Evolutionary conservation across 2,888 invertebrate genomes (phyloP).

Genomic region (Gisinianus flammeolus): DNA sequence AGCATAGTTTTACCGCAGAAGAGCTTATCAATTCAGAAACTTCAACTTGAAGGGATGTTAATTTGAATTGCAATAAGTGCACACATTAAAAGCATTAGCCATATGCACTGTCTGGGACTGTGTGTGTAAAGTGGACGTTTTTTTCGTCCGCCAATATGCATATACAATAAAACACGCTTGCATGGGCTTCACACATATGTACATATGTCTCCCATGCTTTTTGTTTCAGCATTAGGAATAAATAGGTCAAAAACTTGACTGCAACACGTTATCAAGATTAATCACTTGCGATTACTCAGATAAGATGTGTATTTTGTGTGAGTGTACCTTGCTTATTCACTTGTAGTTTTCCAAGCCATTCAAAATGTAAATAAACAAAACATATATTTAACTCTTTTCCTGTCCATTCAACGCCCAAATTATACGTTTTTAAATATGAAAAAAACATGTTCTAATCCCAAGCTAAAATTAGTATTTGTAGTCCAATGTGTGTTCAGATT

Average conservation of each 20-base stretch:
- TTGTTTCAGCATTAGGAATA: slow-evolving; percentile 5
- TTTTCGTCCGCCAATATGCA: no score
- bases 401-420: slow-evolving; percentile 5
- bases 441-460: background rate
- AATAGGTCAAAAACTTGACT: slow-evolving; percentile 40
- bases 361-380: background rate
- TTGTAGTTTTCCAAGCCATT: background rate
- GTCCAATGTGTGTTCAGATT: no score
- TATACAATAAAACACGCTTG: no score
- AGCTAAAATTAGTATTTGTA: no score
- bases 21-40: slow-evolving; percentile 12
- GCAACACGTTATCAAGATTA: slow-evolving; percentile 33
- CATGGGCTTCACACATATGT: background rate
- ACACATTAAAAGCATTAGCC: background rate
- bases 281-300: slow-evolving; percentile 29
- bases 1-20: slow-evolving; percentile 10
- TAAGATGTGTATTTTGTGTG: background rate
- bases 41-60: slow-evolving; percentile 9
- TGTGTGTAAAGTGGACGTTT: background rate
- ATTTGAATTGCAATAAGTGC: slow-evolving; percentile 12
- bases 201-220: background rate
- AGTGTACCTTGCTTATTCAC: background rate
- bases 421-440: slow-evolving; percentile 3
- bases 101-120: background rate
- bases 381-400: background rate